These are phyloP conservation scores for Periparus ater DNA, from an alignment of 2,797 vertebrate genomes.

Conservation along the genomic window DNA sequence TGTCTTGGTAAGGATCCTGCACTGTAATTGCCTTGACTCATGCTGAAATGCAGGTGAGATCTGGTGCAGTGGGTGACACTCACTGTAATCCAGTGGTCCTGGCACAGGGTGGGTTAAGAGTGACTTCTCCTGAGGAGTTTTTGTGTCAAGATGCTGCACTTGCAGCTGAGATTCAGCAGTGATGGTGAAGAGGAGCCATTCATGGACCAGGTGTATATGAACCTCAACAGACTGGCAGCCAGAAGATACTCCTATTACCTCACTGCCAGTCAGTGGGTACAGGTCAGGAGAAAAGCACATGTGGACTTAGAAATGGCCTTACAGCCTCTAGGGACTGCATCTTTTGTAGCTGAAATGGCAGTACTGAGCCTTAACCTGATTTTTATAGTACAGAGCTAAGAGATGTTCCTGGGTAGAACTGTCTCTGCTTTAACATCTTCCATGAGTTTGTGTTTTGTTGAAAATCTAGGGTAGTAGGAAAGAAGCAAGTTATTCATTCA, in stretches of 20 bases:
- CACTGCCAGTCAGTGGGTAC: background rate
- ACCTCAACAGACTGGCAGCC: background rate
- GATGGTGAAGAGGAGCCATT: background rate
- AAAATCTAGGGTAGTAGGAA: background rate
- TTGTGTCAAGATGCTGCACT: background rate
- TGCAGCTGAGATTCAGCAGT: background rate
- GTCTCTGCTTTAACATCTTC: background rate
- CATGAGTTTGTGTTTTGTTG: background rate
- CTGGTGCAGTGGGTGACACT: background rate
- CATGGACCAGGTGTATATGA: background rate
- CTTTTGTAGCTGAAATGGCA: background rate
- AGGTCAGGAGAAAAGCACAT: background rate
- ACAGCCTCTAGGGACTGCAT: background rate
- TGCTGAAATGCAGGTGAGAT: background rate
- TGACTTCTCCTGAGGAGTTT: background rate
- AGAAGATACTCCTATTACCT: background rate
- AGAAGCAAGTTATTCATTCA: background rate
- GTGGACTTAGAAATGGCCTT: background rate
- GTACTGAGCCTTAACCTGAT: background rate
- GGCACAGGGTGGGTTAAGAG: background rate
- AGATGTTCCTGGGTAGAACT: background rate
- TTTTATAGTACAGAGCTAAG: background rate
- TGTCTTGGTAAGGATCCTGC: background rate
- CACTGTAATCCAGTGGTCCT: background rate
- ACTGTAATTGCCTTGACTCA: background rate